Evolutionary conservation across 2,113 vertebrate species (phyloP), one percentile per base, ranked within the genome.

Genomic region (Ginglymostoma cirratum): DNA sequence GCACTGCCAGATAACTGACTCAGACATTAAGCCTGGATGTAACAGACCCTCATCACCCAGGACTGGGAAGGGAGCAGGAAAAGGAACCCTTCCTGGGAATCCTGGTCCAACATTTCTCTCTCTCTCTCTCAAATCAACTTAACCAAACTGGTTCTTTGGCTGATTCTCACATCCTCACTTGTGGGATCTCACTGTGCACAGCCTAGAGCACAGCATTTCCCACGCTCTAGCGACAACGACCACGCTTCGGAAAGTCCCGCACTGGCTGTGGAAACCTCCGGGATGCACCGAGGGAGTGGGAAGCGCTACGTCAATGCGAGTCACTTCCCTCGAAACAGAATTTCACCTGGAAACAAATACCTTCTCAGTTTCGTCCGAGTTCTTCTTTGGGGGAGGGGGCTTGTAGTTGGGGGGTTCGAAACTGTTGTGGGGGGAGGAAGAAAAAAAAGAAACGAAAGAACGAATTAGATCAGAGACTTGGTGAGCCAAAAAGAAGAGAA

Each of bases 321-420:
- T 38, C 10, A 0, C 0, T 38, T 80, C 76, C n/a, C 7, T n/a
- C 1, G 5, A n/a, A 76, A 30, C 27, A 34, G 27, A 76, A 76
- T 70, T 70, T 0, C 2, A 70, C 8, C 30, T n/a, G 72, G 34
- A n/a, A 80, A 55, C 55, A 10, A 55, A 27, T 96, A 99, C 98
- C 97, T 89, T 96, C 94, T 97, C 97, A 0, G 95, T 95, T 38
- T 97, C 97, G 55, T 96, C 97, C 85, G 96, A 70, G 95, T 96
- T 97, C 95, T 98, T 97, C 96, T 97, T 97, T 0, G 98, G 98
- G 1, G 98, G 98, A 4, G 98, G 98, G 1, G 98, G 98, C 96
- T 99, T 98, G 97, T 99, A 97, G 17, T 97, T 98, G 0, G 98
- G 98, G 2, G 98, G 98, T 92, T 97, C 97, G 14, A 97, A 92